Evolutionary conservation across 2,888 invertebrate species (phyloP).

Genomic region (Lissonota sp.): DNA sequence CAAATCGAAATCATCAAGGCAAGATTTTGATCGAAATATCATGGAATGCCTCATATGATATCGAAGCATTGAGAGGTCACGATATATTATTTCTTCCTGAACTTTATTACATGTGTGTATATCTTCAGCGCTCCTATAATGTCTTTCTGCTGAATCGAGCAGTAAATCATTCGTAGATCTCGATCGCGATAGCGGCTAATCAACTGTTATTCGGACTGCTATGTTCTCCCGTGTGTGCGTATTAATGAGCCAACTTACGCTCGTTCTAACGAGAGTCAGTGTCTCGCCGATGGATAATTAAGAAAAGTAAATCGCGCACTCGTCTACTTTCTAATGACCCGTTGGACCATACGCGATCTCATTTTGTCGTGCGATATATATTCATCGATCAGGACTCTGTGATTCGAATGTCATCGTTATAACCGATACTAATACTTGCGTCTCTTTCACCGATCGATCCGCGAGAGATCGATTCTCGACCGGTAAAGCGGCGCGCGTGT

Average conservation of each 20-base stretch:
- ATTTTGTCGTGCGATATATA: conserved; percentile 6
- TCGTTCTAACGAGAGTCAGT: background rate
- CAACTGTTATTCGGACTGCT: conserved; percentile 32
- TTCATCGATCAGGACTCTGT: conserved; percentile 4
- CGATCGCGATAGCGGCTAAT: conserved; percentile 1
- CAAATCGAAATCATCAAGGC: no score
- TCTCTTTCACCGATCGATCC: no score
- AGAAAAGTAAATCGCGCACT: background rate
- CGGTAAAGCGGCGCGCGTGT: conserved; percentile 15
- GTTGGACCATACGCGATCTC: background rate
- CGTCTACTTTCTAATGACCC: conserved; percentile 43
- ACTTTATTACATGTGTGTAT: no score
- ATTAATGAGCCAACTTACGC: conserved; percentile 14
- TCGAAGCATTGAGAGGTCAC: no score
- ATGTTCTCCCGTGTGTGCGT: background rate
- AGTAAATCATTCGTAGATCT: conserved; percentile 5
- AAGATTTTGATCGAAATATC: no score
- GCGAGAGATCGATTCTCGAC: conserved; percentile 21
- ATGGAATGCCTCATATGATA: background rate
- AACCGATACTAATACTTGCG: no score
- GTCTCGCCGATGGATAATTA: background rate
- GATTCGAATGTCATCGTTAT: background rate
- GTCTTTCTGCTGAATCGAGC: no score
- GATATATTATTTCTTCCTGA: no score
- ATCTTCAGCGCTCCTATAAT: no score